phyloP scores from a whole-genome alignment of 1,140 invertebrate species.

The Papilio helenus region DNA sequence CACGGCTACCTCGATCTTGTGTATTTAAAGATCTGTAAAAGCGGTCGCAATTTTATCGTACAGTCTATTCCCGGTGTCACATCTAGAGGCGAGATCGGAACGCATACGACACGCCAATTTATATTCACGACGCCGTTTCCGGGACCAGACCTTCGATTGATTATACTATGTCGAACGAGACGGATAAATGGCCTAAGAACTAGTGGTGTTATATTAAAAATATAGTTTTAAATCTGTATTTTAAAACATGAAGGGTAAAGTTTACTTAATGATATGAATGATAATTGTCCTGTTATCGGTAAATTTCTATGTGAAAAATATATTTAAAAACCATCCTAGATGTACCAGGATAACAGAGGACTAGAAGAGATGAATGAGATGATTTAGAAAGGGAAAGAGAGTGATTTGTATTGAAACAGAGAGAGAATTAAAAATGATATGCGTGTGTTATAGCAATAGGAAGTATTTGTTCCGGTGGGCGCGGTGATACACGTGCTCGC shows the following conservation, averaged over 20 bases:
- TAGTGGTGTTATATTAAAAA: background rate
- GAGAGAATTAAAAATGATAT: background rate
- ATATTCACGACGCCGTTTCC: constrained; percentile 32
- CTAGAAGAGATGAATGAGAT: background rate
- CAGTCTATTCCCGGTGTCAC: background rate
- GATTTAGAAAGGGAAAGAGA: background rate
- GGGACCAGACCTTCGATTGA: constrained; percentile 25
- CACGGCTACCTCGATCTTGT: constrained; percentile 8
- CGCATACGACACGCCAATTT: constrained; percentile 7
- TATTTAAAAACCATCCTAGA: background rate
- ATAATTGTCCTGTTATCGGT: too few species aligned
- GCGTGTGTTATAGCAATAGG: background rate
- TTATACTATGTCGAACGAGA: background rate
- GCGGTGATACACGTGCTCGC: constrained; percentile 35
- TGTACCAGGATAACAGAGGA: background rate
- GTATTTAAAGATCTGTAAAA: constrained; percentile 23
- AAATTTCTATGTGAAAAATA: too few species aligned
- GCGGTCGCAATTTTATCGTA: constrained; percentile 9
- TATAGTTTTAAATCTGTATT: background rate
- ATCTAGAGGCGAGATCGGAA: background rate
- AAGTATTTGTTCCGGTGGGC: background rate
- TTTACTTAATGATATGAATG: too few species aligned
- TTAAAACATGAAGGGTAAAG: too few species aligned
- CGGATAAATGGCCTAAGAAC: constrained; percentile 19
- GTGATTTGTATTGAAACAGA: background rate